These are phyloP conservation scores for Eublepharis macularius DNA, from an alignment of 2,113 vertebrate genomes.

Conservation along the genomic window DNA sequence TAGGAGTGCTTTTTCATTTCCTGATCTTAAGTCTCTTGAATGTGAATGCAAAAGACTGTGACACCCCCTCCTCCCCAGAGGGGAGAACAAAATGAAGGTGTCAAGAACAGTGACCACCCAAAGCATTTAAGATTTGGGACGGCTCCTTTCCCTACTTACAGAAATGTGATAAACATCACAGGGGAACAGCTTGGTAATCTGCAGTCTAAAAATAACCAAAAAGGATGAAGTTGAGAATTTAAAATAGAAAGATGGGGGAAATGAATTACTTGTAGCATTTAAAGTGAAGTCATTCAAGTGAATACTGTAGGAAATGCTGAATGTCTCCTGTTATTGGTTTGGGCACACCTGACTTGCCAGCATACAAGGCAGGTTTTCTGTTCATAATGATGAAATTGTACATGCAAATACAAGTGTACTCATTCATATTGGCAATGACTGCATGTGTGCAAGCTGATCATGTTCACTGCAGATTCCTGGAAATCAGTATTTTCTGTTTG, in stretches of 20 bases:
- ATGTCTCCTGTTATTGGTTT: slow-evolving; percentile 3
- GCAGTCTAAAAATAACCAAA: slow-evolving; percentile 33
- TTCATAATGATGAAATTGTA: background rate
- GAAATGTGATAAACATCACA: slow-evolving; percentile 3
- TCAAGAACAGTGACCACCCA: background rate
- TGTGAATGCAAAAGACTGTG: background rate
- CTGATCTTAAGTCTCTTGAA: slow-evolving; percentile 13
- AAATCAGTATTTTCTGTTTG: background rate
- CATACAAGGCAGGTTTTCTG: background rate
- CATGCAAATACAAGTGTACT: background rate
- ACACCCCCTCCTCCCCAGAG: background rate
- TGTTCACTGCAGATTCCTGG: background rate
- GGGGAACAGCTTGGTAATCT: slow-evolving; percentile 25
- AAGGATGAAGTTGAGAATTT: background rate
- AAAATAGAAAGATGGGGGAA: slow-evolving; percentile 3
- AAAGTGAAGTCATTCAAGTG: background rate
- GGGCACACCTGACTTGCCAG: background rate
- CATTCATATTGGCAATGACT: background rate
- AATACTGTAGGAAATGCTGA: background rate
- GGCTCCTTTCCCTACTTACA: background rate
- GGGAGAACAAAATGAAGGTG: slow-evolving; percentile 11
- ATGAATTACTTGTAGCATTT: background rate
- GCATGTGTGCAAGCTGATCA: background rate
- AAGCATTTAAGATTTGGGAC: background rate
- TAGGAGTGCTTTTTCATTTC: slow-evolving; percentile 4